A percentile compares a stretch with the other conserved stretches of the same genome.
phyloP scores from a whole-genome alignment of 92 coral and sea anemone species.

The Zoanthus sociatus region DNA sequence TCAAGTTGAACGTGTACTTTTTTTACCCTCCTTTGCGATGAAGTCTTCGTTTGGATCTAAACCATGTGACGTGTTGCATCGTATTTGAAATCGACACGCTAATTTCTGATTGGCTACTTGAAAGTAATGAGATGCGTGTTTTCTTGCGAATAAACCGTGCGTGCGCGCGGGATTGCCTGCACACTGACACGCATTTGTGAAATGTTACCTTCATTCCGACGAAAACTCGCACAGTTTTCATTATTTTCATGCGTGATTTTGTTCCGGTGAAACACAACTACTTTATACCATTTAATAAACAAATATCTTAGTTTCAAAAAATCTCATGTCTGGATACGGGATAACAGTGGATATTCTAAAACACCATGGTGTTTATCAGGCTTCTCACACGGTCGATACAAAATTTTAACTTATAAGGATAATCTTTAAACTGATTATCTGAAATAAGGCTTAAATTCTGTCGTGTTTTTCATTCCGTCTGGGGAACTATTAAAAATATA shows the following conservation, averaged over 20 bases:
- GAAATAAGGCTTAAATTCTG: background rate
- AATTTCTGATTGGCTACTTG: slow-evolving; percentile 83
- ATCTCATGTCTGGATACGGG: too few species aligned
- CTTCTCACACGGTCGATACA: too few species aligned
- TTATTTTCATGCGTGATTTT: too few species aligned
- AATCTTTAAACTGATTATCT: background rate
- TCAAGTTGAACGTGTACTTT: background rate
- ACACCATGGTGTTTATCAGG: too few species aligned
- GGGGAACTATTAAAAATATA: background rate
- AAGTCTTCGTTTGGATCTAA: slow-evolving; percentile 68
- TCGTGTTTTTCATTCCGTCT: background rate
- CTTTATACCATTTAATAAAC: too few species aligned
- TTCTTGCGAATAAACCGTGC: background rate
- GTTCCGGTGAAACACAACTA: too few species aligned
- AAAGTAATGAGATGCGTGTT: slow-evolving; percentile 27
- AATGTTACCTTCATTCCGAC: too few species aligned
- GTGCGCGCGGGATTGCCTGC: background rate
- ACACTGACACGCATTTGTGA: background rate
- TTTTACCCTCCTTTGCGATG: background rate
- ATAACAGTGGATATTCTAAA: too few species aligned
- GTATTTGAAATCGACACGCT: slow-evolving; percentile 96
- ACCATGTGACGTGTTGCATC: slow-evolving; percentile 63
- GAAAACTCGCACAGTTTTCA: too few species aligned
- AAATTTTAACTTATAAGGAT: too few species aligned
- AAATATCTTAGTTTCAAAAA: too few species aligned